Percentiles rank a stretch among this genome's conserved stretches.
These are phyloP conservation scores for Pocillopora meandrina DNA, from an alignment of 92 coral and sea anemone species.

Conservation along the genomic window DNA sequence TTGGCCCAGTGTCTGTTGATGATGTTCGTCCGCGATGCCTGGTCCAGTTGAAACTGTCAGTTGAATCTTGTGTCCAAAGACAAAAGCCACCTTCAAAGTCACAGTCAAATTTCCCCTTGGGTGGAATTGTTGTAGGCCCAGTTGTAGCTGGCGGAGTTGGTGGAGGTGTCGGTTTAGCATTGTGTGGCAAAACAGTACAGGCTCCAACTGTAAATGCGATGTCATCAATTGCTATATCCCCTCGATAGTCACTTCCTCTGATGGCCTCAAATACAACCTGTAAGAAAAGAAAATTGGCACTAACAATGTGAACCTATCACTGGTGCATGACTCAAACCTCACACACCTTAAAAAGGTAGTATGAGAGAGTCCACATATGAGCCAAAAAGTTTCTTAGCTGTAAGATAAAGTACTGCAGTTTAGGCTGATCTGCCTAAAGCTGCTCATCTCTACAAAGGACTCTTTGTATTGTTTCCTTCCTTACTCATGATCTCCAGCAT, in stretches of 20 bases:
- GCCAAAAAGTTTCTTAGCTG: too few species aligned
- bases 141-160: slow-evolving; percentile 70
- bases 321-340: too few species aligned
- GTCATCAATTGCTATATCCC: slow-evolving; percentile 94
- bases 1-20: slow-evolving; percentile 77
- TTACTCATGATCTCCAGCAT: too few species aligned
- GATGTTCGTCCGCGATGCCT: slow-evolving; percentile 59
- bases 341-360: too few species aligned
- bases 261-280: slow-evolving; percentile 97
- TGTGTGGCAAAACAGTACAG: slow-evolving; percentile 75
- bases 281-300: neutral
- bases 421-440: too few species aligned
- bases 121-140: slow-evolving; percentile 60
- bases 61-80: slow-evolving; percentile 80
- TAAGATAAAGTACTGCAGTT: too few species aligned
- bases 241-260: slow-evolving; percentile 71
- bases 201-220: slow-evolving; percentile 82
- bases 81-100: slow-evolving; percentile 83
- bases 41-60: slow-evolving; percentile 89
- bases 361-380: too few species aligned
- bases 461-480: too few species aligned
- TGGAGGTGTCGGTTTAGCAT: slow-evolving; percentile 66
- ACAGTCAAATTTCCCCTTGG: slow-evolving; percentile 68
- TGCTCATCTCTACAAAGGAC: too few species aligned
- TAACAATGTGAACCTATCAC: neutral